phyloP scores from a whole-genome alignment of 2,797 vertebrate species.

The Miichthys miiuy region DNA sequence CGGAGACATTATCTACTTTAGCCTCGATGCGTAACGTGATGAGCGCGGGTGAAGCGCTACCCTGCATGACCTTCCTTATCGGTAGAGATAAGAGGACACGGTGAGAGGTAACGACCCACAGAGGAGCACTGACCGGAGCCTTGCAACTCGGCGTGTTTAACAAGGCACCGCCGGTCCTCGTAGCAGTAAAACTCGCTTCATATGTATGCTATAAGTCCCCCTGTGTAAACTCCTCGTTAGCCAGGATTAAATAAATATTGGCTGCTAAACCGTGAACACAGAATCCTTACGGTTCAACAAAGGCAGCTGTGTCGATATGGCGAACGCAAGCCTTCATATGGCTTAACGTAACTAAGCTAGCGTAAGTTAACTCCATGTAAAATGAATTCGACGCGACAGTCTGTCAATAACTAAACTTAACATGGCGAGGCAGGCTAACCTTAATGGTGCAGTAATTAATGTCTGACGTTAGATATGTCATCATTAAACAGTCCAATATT shows the following conservation, averaged over 20 bases:
- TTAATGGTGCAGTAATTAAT: too few relatives aligned
- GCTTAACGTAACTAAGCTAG: background rate
- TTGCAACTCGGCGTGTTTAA: background rate
- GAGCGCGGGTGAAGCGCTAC: background rate
- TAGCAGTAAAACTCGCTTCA: too few relatives aligned
- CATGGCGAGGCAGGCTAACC: background rate
- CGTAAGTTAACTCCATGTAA: background rate
- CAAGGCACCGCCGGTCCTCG: background rate
- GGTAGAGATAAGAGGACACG: too few relatives aligned
- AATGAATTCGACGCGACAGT: rapidly evolving
- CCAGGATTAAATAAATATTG: too few relatives aligned
- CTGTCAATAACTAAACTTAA: background rate
- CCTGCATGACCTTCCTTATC: background rate
- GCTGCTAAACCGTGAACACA: too few relatives aligned
- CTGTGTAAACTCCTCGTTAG: too few relatives aligned
- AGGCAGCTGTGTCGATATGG: background rate
- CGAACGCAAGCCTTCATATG: background rate
- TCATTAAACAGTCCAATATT: background rate
- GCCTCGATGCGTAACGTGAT: rapidly evolving
- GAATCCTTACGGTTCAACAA: background rate
- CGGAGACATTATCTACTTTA: background rate
- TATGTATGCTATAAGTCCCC: too few relatives aligned
- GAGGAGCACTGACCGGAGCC: too few relatives aligned
- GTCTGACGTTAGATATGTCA: background rate
- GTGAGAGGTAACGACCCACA: too few relatives aligned